Evolutionary conservation across 2,888 invertebrate genomes (phyloP), one percentile per base, ranked within the genome.

Genomic region (Abrostola tripartita): DNA sequence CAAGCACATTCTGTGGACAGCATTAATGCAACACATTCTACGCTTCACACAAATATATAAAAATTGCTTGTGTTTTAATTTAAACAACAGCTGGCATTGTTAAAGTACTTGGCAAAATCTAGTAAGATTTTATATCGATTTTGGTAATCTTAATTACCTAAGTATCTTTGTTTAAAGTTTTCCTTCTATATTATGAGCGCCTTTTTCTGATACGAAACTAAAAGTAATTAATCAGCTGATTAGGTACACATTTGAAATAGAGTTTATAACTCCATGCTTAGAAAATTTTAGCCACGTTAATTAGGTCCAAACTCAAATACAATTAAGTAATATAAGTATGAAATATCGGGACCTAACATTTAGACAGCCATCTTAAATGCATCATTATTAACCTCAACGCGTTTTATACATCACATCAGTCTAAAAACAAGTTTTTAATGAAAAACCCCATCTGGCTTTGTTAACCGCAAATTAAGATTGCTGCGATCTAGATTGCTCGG

Each of bases 391-490:
- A 64, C 52, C 36, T 7, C 7, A 51, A 40, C 55, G 64, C 53
- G 61, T 65, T 68, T 49, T 67, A 42, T 50, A 14, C 24, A 54
- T 35, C 60, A 65, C 61, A 58, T n/a, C 44, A 67, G 42, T 57
- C 38, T 55, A 57, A 60, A 71, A 78, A 65, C 44, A 69, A 68
- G 61, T 62, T 65, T 73, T 66, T 68, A 71, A 74, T 71, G 63
- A 63, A 71, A 74, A 69, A 59, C 50, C 65, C 53, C 63, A 69
- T 71, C 77, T 68, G 68, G 78, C 74, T 76, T 76, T 78, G 68
- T 69, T 65, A 58, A 52, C 65, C 65, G 67, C 74, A 69, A 78
- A 78, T 76, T 78, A 76, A 74, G 65, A 78, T 68, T 47, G 70
- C 60, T 11, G 50, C 65, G 37, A 61, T 70, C 66, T 66, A 73